Evolutionary conservation across 2,888 invertebrate genomes (phyloP).

Genomic region (Microchrysa polita): DNA sequence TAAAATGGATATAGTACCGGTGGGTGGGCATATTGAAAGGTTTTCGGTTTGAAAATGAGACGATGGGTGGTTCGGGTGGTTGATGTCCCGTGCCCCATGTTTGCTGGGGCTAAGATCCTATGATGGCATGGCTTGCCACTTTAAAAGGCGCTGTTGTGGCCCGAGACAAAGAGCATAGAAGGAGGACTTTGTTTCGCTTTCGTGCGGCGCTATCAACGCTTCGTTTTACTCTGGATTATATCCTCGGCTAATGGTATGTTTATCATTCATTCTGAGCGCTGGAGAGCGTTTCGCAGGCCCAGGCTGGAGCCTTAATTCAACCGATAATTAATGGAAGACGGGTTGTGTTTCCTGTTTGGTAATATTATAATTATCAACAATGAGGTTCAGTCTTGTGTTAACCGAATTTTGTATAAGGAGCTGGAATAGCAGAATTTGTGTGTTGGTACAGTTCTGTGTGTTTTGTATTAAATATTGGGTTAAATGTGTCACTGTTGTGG

Average conservation of each 20-base stretch:
- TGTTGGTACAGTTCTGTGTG: too few species aligned
- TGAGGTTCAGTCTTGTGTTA: constrained; percentile 16
- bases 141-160: not conserved
- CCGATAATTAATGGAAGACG: constrained; percentile 34
- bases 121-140: not conserved
- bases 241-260: not conserved
- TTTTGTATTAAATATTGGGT: too few species aligned
- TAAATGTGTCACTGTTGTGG: not conserved
- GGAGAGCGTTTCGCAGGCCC: too few species aligned
- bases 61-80: not conserved
- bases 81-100: not conserved
- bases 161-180: not conserved
- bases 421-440: too few species aligned
- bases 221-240: too few species aligned
- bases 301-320: constrained; percentile 9
- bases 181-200: not conserved
- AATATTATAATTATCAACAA: constrained; percentile 32
- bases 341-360: constrained; percentile 17
- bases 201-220: not conserved
- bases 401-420: too few species aligned
- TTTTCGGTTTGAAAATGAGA: not conserved
- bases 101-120: not conserved
- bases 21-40: not conserved
- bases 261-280: constrained; percentile 8
- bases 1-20: constrained; percentile 33